Evolutionary conservation across 2,113 vertebrate genomes (phyloP), one percentile per base, ranked within the genome.

Genomic region (Pangasianodon hypophthalmus): DNA sequence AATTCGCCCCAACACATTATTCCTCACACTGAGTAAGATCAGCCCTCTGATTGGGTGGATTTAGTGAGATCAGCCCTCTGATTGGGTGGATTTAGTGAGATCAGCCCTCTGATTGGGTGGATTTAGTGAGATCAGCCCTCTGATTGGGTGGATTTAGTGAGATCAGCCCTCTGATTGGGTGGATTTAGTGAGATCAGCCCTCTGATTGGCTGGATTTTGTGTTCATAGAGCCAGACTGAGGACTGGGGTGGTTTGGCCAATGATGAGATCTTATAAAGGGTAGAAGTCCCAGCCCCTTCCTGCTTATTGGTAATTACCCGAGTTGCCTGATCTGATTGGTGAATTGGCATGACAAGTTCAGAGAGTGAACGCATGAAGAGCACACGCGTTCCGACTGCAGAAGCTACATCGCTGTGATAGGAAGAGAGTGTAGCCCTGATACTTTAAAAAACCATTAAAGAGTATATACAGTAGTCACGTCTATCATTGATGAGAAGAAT

Each of bases 181-280:
- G 44, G 21, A 24, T 0, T 11, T 77, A 29, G 44, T 50, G 41
- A 79, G 46, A 79, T 50, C 24, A 80, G 46, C 11, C 10, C 11
- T 94, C 92, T 95, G 92, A 94, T 91, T 91, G 91, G 95, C 96
- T 96, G 96, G 95, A 94, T 96, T 97, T 97, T 98, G 92, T 97
- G 95, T 97, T 97, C 95, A 83, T 98, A 98, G 97, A 98, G 96
- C 97, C 98, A 98, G 96, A 97, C 95, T 96, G 98, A 98, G 96
- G 98, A 99, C 97, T 99, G 97, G 97, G 97, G 97, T 95, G 97
- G 97, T 97, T 97, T 98, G 95, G 97, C 95, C 88, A 95, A 97
- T 97, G 97, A 99, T 95, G 97, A 99, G 96, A 95, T 98, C 96
- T 97, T 98, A 96, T 99, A 97, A 97, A 88, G 96, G 96, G 94